Conservation (phyloP, 2,888 invertebrate species). For the Crematogaster levior region DNA sequence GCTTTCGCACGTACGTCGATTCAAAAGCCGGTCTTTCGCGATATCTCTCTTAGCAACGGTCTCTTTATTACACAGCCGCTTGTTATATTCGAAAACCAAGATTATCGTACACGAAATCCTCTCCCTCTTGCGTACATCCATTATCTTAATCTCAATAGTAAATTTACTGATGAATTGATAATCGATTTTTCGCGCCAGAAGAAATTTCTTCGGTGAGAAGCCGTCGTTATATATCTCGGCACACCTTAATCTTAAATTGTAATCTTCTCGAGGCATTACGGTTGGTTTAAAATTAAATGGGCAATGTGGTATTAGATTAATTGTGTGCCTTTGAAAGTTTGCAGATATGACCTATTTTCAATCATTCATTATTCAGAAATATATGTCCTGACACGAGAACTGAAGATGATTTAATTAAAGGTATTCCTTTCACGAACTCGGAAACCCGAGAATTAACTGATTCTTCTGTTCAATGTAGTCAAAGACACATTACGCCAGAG, state of each 20-base stretch:
- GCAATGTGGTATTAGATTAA: background rate
- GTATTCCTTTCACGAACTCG: too few species aligned
- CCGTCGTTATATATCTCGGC: background rate
- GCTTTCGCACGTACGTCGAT: constrained; percentile 15
- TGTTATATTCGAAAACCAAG: background rate
- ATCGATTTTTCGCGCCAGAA: background rate
- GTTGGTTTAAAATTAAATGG: background rate
- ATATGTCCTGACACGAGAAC: background rate
- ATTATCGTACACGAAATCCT: background rate
- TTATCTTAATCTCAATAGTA: background rate
- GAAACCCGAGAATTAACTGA: too few species aligned
- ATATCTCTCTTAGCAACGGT: constrained; percentile 15
- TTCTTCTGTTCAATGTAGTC: too few species aligned
- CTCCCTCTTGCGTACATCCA: background rate
- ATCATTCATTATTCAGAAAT: background rate
- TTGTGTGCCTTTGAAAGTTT: background rate
- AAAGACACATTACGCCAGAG: too few species aligned
- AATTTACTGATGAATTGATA: background rate
- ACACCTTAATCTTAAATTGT: background rate
- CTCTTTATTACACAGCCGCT: background rate
- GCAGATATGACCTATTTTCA: background rate
- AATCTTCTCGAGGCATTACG: background rate
- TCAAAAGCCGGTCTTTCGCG: background rate
- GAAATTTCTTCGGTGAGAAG: background rate
- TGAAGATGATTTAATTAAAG: background rate